Evolutionary conservation across 1,140 invertebrate genomes (phyloP).

Genomic region (Zophobas atratus): DNA sequence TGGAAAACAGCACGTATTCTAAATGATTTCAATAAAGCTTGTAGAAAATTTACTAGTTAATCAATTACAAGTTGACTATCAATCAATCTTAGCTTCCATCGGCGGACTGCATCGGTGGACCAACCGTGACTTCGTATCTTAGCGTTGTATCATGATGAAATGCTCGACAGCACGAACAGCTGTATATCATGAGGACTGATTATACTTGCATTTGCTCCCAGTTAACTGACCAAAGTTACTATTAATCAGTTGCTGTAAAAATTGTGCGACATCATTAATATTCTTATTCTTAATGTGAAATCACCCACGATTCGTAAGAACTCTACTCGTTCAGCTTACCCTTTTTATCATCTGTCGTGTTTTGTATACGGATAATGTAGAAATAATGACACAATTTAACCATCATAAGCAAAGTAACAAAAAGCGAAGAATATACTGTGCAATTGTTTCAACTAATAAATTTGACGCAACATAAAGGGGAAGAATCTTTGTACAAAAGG

Average conservation of each 20-base stretch:
- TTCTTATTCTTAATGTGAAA: constrained; percentile 9
- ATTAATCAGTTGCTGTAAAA: constrained; percentile 38
- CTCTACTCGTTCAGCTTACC: no score
- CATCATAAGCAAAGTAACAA: no score
- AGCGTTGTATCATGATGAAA: constrained; percentile 32
- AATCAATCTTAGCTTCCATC: constrained; percentile 53
- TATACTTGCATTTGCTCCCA: constrained; percentile 5
- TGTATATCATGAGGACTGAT: constrained; percentile 27
- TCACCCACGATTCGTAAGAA: constrained; percentile 15
- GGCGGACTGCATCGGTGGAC: constrained; percentile 40
- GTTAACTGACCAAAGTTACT: constrained; percentile 28
- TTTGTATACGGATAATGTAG: neutral
- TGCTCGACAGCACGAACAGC: constrained; percentile 39
- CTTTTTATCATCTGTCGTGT: neutral
- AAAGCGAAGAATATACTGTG: no score
- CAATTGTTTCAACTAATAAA: no score
- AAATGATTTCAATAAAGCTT: constrained; percentile 53
- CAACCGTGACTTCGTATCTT: constrained; percentile 38
- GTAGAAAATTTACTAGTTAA: constrained; percentile 57
- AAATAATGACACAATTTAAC: no score
- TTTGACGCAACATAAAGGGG: no score
- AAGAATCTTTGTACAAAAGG: no score
- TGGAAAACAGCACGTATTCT: constrained; percentile 48
- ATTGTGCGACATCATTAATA: constrained; percentile 19
- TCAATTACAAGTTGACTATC: constrained; percentile 55